These are phyloP conservation scores for Myotis planiceps DNA, from an alignment of 2,797 vertebrate species.

Conservation along the genomic window DNA sequence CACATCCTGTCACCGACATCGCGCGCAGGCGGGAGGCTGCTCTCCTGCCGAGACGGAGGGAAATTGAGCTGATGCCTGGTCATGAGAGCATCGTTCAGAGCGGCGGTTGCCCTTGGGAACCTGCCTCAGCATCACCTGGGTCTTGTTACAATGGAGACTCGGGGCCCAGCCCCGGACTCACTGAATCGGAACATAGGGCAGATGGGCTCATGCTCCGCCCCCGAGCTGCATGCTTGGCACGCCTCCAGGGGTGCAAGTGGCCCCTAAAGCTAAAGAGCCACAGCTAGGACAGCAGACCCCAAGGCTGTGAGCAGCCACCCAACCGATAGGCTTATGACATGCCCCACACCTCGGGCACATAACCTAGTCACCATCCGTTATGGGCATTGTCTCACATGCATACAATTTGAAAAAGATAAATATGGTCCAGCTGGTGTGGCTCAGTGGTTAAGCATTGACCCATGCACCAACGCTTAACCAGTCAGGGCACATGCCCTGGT, in stretches of 20 bases:
- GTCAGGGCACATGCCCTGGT: too few species aligned
- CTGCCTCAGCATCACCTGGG: background rate
- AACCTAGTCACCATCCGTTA: background rate
- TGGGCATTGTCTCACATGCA: background rate
- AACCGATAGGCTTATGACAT: background rate
- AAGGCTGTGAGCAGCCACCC: background rate
- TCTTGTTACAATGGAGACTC: background rate
- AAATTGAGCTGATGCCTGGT: background rate
- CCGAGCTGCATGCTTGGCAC: background rate
- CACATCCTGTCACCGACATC: slow-evolving; percentile 46
- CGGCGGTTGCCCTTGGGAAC: background rate
- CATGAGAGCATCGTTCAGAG: background rate
- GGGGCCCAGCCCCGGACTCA: background rate
- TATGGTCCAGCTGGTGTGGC: too few species aligned
- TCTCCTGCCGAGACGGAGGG: slow-evolving; percentile 8
- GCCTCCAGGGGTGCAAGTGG: too few species aligned
- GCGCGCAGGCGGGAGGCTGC: background rate
- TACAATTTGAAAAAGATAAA: background rate
- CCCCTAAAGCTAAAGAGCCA: background rate
- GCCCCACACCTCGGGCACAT: background rate
- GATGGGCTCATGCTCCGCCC: background rate
- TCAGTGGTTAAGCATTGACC: too few species aligned
- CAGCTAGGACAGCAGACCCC: background rate
- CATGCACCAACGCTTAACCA: too few species aligned
- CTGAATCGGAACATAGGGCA: background rate